Conservation (phyloP, 2,888 invertebrate species). For the Mantis religiosa region DNA sequence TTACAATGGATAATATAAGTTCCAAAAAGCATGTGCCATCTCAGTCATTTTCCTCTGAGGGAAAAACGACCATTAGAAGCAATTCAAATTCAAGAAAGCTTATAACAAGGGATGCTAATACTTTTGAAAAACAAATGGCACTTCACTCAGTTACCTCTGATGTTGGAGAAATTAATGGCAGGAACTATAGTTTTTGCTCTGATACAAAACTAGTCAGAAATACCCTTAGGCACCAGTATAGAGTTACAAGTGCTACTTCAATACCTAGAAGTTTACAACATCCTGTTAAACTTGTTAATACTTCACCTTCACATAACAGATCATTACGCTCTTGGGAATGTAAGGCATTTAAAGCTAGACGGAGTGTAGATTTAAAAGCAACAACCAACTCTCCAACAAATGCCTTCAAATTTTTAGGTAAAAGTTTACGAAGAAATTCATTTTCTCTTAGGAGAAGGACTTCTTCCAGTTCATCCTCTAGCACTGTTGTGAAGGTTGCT, state of each 20-base stretch:
- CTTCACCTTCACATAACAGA: not conserved
- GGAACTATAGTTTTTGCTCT: not conserved
- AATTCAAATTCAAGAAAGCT: not conserved
- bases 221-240: not conserved
- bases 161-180: not conserved
- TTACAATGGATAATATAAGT: not conserved
- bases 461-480: not conserved
- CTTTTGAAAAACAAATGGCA: not conserved
- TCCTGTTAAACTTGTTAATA: not conserved
- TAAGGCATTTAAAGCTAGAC: not conserved
- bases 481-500: conserved; percentile 5
- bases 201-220: not conserved
- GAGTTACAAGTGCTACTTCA: not conserved
- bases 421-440: not conserved
- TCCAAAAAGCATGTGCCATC: not conserved
- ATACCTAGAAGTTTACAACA: not conserved
- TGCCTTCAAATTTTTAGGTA: not conserved
- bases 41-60: not conserved
- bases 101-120: not conserved
- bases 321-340: not conserved
- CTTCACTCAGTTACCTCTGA: no score
- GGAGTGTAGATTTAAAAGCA: not conserved
- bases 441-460: not conserved
- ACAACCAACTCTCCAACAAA: not conserved
- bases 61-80: not conserved